These are phyloP conservation scores for Neodiprion lecontei DNA, from an alignment of 1,140 invertebrate species.

Conservation along the genomic window DNA sequence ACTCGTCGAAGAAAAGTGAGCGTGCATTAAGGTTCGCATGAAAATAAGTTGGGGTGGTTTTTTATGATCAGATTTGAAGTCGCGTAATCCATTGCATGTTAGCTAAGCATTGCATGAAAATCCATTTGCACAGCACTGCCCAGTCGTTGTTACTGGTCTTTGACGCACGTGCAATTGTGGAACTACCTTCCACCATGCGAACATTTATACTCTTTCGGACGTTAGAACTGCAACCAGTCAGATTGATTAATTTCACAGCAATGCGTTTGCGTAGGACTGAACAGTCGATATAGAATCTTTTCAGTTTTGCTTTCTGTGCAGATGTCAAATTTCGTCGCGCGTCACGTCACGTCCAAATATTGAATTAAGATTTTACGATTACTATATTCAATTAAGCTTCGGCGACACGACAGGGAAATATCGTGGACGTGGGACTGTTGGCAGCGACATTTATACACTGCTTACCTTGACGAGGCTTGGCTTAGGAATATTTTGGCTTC, in stretches of 20 bases:
- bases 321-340: not conserved
- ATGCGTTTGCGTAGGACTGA: not conserved
- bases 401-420: not conserved
- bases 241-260: not conserved
- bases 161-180: not conserved
- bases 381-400: slow-evolving; percentile 1
- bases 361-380: not conserved
- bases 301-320: not conserved
- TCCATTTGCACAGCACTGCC: too few species aligned
- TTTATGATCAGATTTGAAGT: not conserved
- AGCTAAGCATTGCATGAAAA: not conserved
- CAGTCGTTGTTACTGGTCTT: too few species aligned
- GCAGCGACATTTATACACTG: not conserved
- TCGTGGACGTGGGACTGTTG: not conserved
- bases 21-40: not conserved
- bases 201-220: not conserved
- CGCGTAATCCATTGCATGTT: not conserved
- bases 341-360: not conserved
- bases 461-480: not conserved
- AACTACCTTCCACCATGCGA: not conserved
- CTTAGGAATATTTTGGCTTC: not conserved
- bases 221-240: not conserved
- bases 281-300: not conserved
- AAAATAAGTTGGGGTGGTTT: not conserved
- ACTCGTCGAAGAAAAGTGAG: too few species aligned